Percentiles rank a stretch among this genome's conserved stretches.
phyloP scores from a whole-genome alignment of 2,797 vertebrate species.

The Tragopan temminckii region DNA sequence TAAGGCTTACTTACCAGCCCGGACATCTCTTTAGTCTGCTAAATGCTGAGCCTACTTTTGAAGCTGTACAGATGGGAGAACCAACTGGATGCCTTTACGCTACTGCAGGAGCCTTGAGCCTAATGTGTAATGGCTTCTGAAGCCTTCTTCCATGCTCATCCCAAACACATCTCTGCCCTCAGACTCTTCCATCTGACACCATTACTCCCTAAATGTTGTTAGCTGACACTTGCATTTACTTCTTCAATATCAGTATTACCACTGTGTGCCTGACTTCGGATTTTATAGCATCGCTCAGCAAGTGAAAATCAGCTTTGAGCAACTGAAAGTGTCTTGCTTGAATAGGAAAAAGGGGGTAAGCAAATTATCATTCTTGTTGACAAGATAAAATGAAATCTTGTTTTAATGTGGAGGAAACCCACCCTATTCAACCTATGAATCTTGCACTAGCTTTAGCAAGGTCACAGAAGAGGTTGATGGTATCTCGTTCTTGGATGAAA shows the following conservation, averaged over 20 bases:
- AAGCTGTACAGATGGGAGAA: background rate
- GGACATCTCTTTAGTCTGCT: background rate
- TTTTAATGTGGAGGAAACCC: background rate
- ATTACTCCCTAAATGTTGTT: background rate
- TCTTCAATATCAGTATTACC: background rate
- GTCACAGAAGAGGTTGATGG: background rate
- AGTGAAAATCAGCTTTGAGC: background rate
- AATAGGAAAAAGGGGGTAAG: background rate
- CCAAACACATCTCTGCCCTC: background rate
- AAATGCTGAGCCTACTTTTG: background rate
- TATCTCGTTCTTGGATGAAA: background rate
- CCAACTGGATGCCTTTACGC: background rate
- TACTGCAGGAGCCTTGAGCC: background rate
- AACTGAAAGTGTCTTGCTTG: background rate
- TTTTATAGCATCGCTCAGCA: background rate
- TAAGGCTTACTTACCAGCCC: slow-evolving; percentile 42
- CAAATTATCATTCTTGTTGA: background rate
- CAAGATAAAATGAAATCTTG: background rate
- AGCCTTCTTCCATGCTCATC: background rate
- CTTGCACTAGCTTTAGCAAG: background rate
- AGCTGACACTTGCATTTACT: accelerated
- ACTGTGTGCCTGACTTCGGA: accelerated
- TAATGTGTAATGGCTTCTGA: background rate
- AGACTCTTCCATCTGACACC: background rate
- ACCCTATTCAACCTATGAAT: background rate